Evolutionary conservation across 2,113 vertebrate species (phyloP), one percentile per base, ranked within the genome.

Genomic region (Myocastor coypus): DNA sequence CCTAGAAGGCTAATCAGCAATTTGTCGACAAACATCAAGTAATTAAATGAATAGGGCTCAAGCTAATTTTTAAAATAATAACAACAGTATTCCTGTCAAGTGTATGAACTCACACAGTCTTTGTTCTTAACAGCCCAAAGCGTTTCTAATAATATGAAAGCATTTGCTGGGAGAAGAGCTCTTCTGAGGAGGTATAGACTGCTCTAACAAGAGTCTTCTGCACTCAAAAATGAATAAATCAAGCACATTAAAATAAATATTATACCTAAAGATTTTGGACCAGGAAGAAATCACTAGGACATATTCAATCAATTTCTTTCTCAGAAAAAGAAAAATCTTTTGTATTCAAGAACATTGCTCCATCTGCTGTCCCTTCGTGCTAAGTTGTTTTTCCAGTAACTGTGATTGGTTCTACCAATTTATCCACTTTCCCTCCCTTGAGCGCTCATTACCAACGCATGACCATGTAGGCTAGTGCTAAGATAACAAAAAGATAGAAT

Each of bases 1-100:
- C 6, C 87, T 69, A 52, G 69, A 69, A 97, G 75, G 63, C 37
- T 84, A 88, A 80, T 91, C 55, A 88, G 81, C 46, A 66, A 66
- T 63, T 52, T 91, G 95, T 94, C 94, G 73, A 94, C 71, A 96
- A 96, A 94, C 64, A 34, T 40, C 61, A 91, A 94, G 82, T 90
- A 93, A 97, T 81, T 96, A 89, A 90, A 85, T 90, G 20, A 89
- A 78, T 94, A 87, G 2, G 90, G 59, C 24, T 92, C 50, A 83
- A 63, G 55, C 37, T 92, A 93, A 94, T 46, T 84, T 69, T n/a
- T 91, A 3, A 94, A 64, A 73, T 66, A 66, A 57, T 84, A 57
- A 32, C 46, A 88, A 68, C 28, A 42, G 64, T 87, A 19, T 3
- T 32, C 50, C n/a, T 52, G 20, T 82, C 77, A 95, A 96, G 73